Base-by-base conservation (phyloP, 2,888 invertebrate species). In the Vanessa cardui region DNA sequence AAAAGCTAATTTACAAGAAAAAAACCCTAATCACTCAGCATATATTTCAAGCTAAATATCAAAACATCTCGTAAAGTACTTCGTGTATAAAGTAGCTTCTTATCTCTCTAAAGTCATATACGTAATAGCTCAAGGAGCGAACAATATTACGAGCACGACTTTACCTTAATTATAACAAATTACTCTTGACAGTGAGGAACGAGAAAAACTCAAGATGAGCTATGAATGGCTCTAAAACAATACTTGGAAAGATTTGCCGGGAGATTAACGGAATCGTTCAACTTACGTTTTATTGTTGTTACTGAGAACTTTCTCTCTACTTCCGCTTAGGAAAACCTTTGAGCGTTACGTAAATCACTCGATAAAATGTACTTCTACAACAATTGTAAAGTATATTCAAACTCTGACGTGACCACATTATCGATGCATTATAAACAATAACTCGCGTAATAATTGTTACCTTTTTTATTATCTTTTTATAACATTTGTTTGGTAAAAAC, bases 91-190 rank as follows among this genome's bases (percentile, higher is more conserved):
- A 62, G 47, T 46, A 44, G 46, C 33, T 45, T 50, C 60, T 64
- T 67, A 49, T 50, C 18, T 61, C 12, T 61, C 44, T 50, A 26
- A 68, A 45, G 52, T 58, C 60, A 60, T 44, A 65, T 58, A 54
- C 66, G 63, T 50, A 67, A 66, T 45, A 62, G 58, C 66, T 64
- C 54, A 45, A 73, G 63, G 70, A 73, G 75, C 68, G 69, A 68
- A 59, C 52, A 45, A 66, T 73, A 72, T 76, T 74, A 74, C 62
- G 58, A 67, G 65, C 70, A 71, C 62, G 69, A 68, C 65, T 60
- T 71, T 72, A 68, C 69, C 69, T 62, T 71, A 73, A 76, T 73
- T 69, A 70, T 70, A 69, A 70, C 69, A 70, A 72, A 73, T 73
- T 67, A 66, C 68, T 52, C 61, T 39, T 26, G 61, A 69, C 68